Base-by-base conservation (phyloP, 2,888 invertebrate species). In the Nymphalis polychloros region DNA sequence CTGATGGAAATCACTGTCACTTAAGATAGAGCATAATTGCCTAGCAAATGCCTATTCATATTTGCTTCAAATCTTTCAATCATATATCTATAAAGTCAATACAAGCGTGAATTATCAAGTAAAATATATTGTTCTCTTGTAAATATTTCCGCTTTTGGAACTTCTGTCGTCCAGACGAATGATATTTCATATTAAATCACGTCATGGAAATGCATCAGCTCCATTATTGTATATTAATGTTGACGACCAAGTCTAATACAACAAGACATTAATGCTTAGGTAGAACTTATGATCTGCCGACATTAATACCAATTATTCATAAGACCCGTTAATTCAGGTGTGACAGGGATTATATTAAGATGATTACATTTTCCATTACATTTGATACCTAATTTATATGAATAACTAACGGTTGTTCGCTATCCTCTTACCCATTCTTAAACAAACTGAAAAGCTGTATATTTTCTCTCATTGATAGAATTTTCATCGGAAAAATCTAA, bases 271-370 rank as follows among this genome's bases (percentile, higher is more conserved):
- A 57, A 57, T 35, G 57, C 57, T 19, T 74, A 75, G 76, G 71
- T 78, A 79, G 78, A 82, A 76, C 81, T 84, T 84, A 83, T 82
- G 79, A 80, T 75, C 75, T 79, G 76, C 77, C 78, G 76, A 79
- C 78, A 84, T 84, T 87, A 86, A 83, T 84, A 81, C 80, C 81
- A 78, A 88, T 89, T 85, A 84, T 88, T 88, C 85, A 86, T 83
- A 78, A 73, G 72, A 80, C 75, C 77, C 74, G 75, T 78, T 82
- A 81, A 84, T 85, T 82, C 81, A 81, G 78, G 79, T 82, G 79
- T 79, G 77, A 79, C 81, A 83, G 81, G 75, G 76, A 80, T 78
- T 77, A 73, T 79, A 79, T 78, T 73, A 72, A 72, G 65, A 48
- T 74, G 70, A 72, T 70, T 73, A 73, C 73, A 72, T 77, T 74